Conservation (phyloP, 2,113 vertebrate genomes). For the Scytalopus superciliaris region DNA sequence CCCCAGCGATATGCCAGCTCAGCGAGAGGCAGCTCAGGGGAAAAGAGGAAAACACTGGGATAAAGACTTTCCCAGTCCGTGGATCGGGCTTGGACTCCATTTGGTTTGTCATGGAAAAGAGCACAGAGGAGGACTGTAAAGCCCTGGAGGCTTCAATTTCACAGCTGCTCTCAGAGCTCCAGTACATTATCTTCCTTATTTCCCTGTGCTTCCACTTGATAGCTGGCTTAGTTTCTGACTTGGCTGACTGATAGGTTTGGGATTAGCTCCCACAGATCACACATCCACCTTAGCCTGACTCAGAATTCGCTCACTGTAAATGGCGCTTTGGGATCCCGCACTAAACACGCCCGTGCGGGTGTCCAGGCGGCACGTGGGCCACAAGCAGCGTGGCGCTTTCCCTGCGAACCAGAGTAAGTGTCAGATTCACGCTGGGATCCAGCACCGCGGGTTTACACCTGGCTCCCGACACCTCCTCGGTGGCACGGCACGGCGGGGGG, state of each 20-base stretch:
- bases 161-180: not conserved
- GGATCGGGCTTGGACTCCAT: not conserved
- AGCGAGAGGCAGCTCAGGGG: not conserved
- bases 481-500: accelerated
- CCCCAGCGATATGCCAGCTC: accelerated
- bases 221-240: not conserved
- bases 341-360: accelerated
- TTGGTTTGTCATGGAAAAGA: not conserved
- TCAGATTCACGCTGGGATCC: not conserved
- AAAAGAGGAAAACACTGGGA: not conserved
- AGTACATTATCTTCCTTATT: not conserved
- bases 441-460: not conserved
- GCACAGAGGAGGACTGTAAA: not conserved
- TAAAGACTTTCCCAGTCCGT: not conserved
- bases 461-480: not conserved
- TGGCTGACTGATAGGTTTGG: not conserved
- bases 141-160: not conserved
- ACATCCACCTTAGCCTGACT: accelerated
- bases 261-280: not conserved
- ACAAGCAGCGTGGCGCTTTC: accelerated
- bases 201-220: not conserved
- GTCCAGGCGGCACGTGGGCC: not conserved
- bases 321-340: not conserved
- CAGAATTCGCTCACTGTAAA: not conserved
- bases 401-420: not conserved